Evolutionary conservation across 2,888 invertebrate genomes (phyloP).

Genomic region (Orthosia gothica): DNA sequence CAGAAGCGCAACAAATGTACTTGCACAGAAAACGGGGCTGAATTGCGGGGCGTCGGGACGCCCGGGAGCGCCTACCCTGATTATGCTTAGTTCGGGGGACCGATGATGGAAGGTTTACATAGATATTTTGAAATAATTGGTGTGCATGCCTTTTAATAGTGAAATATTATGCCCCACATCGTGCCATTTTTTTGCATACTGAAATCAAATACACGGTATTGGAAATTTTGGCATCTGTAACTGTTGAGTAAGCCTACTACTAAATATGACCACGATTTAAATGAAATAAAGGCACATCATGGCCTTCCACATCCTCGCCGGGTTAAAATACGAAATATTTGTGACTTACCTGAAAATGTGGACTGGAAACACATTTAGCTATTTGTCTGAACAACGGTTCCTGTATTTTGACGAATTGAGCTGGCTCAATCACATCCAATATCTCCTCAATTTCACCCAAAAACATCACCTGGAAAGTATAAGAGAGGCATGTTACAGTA

Average conservation of each 20-base stretch:
- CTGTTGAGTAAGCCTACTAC: not conserved
- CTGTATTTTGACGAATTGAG: slow-evolving; percentile 99
- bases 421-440: slow-evolving; percentile 99
- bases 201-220: not conserved
- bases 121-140: no score
- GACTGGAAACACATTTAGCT: slow-evolving; percentile 99
- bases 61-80: no score
- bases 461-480: slow-evolving; percentile 97
- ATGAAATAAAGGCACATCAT: not conserved
- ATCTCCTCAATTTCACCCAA: slow-evolving; percentile 99
- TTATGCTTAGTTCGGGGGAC: no score
- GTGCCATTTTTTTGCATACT: no score
- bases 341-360: slow-evolving; percentile 98
- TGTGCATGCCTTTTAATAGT: no score
- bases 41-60: no score
- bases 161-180: no score
- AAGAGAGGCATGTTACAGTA: not conserved
- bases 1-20: no score
- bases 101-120: no score
- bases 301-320: not conserved
- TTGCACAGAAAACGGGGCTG: no score
- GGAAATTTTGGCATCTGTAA: not conserved
- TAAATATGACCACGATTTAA: not conserved
- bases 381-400: slow-evolving; percentile 99
- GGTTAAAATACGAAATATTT: not conserved